Percentiles rank a stretch among this genome's conserved stretches.
Evolutionary conservation across 35 echinoderm and acorn worm genomes (phyloP).

Genomic region (Heliocidaris erythrogramma): DNA sequence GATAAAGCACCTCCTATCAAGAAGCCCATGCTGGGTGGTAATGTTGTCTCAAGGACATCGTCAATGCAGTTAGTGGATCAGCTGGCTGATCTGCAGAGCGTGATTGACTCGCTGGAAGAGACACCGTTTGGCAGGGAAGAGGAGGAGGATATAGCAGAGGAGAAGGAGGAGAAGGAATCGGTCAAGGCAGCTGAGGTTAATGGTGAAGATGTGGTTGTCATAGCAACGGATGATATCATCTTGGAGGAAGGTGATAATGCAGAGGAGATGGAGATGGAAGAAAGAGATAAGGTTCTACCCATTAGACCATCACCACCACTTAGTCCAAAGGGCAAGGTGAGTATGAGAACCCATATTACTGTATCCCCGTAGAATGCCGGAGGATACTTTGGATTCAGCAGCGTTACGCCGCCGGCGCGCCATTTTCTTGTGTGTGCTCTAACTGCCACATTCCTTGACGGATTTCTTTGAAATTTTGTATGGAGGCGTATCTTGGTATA

Average conservation of each 20-base stretch:
- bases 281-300: constrained; percentile 34
- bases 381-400: no score
- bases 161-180: background rate
- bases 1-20: background rate
- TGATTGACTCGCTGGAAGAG: constrained; percentile 13
- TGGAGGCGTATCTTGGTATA: no score
- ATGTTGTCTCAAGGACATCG: background rate
- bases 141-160: background rate
- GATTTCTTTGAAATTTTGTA: no score
- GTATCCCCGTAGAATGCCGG: no score
- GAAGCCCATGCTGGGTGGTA: background rate
- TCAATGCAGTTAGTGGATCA: constrained; percentile 44
- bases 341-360: background rate
- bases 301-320: constrained; percentile 23
- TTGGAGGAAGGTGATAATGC: constrained; percentile 28
- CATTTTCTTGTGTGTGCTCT: no score
- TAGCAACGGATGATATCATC: constrained; percentile 34
- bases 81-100: constrained; percentile 45
- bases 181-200: background rate
- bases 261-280: constrained; percentile 28
- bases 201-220: constrained; percentile 17
- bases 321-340: constrained; percentile 30
- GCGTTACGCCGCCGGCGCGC: no score
- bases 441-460: no score
- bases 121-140: background rate